A percentile compares a stretch with the other conserved stretches of the same genome.
Evolutionary conservation across 2,888 invertebrate genomes (phyloP).

Genomic region (Nematopogon swammerdamellus): DNA sequence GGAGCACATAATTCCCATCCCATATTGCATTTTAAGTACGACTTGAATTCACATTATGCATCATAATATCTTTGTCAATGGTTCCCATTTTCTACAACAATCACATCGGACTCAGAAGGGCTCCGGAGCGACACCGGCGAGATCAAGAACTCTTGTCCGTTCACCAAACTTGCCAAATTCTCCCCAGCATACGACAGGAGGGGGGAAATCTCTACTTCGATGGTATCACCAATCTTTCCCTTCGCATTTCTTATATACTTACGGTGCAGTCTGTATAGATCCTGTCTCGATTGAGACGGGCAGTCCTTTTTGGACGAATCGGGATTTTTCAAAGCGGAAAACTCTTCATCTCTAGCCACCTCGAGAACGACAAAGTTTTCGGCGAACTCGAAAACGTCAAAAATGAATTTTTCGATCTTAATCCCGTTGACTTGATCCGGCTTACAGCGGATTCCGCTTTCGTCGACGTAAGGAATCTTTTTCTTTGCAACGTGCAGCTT

Average conservation of each 20-base stretch:
- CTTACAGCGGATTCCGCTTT: constrained; percentile 63
- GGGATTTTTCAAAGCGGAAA: constrained; percentile 95
- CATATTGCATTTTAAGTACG: no score
- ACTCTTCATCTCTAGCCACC: constrained; percentile 87
- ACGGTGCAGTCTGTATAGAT: constrained; percentile 73
- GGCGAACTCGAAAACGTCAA: constrained; percentile 95
- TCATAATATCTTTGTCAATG: no score
- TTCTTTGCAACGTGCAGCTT: constrained; percentile 95
- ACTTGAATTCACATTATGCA: background rate
- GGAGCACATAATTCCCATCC: no score
- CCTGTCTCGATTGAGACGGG: constrained; percentile 79
- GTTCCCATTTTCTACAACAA: constrained; percentile 12
- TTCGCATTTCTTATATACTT: constrained; percentile 80
- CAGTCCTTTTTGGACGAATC: constrained; percentile 87
- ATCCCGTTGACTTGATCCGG: constrained; percentile 91
- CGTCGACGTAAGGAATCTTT: constrained; percentile 87
- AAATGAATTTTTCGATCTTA: constrained; percentile 99
- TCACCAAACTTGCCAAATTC: constrained; percentile 65
- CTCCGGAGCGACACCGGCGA: constrained; percentile 60
- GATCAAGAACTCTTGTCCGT: constrained; percentile 63
- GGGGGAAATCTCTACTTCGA: constrained; percentile 89
- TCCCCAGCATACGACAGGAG: constrained; percentile 89
- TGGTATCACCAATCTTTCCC: constrained; percentile 62
- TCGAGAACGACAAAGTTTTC: constrained; percentile 92
- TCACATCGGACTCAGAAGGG: constrained; percentile 24